Conservation (phyloP, 1,140 invertebrate species). For the Ericerus pela region DNA sequence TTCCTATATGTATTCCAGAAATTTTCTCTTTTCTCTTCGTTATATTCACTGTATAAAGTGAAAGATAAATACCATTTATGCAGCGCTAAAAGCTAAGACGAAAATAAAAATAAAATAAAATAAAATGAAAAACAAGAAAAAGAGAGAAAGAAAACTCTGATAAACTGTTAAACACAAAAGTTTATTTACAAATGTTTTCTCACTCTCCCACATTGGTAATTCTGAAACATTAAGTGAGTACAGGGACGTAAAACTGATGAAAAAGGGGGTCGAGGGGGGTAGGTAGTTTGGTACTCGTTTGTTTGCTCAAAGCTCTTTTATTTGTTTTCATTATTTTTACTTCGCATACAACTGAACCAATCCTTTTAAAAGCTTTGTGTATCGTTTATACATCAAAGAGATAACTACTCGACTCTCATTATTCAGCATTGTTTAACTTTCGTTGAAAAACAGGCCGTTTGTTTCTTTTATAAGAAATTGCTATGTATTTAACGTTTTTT, state of each 20-base stretch:
- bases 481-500: conserved; percentile 2
- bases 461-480: conserved; percentile 11
- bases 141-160: neutral
- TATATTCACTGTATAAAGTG: too few species aligned
- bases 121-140: too few species aligned
- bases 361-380: conserved; percentile 11
- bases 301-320: conserved; percentile 11
- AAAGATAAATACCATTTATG: too few species aligned
- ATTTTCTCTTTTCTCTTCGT: too few species aligned
- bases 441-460: conserved; percentile 6
- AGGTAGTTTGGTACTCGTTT: neutral
- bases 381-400: conserved; percentile 12
- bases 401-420: conserved; percentile 11
- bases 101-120: too few species aligned
- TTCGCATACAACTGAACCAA: conserved; percentile 8
- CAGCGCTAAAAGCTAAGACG: too few species aligned
- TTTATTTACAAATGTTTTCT: conserved; percentile 11
- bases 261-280: too few species aligned
- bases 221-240: conserved; percentile 3
- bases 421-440: conserved; percentile 11
- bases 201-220: conserved; percentile 10
- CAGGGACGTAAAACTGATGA: too few species aligned
- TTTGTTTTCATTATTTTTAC: conserved; percentile 12
- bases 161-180: conserved; percentile 8
- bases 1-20: too few species aligned